Evolutionary conservation across 2,888 invertebrate genomes (phyloP).

Genomic region (Pyrrhia umbra): DNA sequence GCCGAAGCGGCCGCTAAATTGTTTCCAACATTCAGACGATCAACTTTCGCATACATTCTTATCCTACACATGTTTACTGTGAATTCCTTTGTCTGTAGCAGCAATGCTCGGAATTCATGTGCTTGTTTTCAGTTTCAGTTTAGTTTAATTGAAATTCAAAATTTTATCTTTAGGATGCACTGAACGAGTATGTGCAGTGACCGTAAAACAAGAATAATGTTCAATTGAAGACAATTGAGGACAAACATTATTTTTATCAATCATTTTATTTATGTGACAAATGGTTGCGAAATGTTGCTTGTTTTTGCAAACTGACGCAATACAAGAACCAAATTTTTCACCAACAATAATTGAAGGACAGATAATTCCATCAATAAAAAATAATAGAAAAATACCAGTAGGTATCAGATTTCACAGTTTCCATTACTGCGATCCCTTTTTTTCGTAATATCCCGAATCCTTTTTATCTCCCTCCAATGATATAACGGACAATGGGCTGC

Average conservation of each 20-base stretch:
- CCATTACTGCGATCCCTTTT: conserved; percentile 25
- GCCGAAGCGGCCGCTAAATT: conserved; percentile 42
- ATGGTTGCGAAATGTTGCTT: too few relatives aligned
- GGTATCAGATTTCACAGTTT: conserved; percentile 33
- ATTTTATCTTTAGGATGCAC: conserved; percentile 6
- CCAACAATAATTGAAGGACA: not conserved
- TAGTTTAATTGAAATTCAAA: conserved; percentile 8
- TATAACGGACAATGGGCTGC: conserved; percentile 55
- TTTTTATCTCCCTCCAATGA: conserved; percentile 47
- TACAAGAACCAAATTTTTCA: not conserved
- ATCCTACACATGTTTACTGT: conserved; percentile 42
- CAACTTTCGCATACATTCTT: conserved; percentile 42
- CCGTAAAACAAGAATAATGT: conserved; percentile 28
- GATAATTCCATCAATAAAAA: not conserved
- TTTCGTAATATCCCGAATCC: conserved; percentile 35
- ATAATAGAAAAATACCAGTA: conserved; percentile 20
- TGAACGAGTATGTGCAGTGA: conserved; percentile 6
- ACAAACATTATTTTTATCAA: conserved; percentile 30
- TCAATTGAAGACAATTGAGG: conserved; percentile 48
- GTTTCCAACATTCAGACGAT: conserved; percentile 44
- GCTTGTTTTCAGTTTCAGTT: conserved; percentile 25
- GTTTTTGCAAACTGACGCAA: conserved; percentile 14
- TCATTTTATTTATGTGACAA: conserved; percentile 35
- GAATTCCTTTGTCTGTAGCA: conserved; percentile 39
- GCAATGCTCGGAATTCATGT: conserved; percentile 8